Percentiles rank a stretch among this genome's conserved stretches.
Evolutionary conservation across 2,888 invertebrate genomes (phyloP).

Genomic region (Lasioglossum calceatum): DNA sequence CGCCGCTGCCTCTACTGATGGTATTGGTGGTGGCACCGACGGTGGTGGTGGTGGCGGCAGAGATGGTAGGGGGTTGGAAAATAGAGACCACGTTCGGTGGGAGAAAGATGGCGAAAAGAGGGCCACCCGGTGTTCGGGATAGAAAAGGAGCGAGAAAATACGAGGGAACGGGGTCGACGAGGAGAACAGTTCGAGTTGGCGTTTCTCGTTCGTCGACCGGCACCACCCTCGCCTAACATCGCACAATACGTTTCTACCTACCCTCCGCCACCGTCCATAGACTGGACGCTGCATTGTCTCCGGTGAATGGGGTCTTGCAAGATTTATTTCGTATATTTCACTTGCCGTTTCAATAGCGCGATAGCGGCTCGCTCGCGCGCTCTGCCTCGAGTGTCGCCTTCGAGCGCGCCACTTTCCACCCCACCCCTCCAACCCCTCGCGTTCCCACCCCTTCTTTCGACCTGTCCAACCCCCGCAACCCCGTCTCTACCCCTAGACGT

Average conservation of each 20-base stretch:
- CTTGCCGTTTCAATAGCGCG: constrained; percentile 84
- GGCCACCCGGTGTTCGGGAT: constrained; percentile 36
- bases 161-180: constrained; percentile 67
- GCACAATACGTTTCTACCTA: constrained; percentile 81
- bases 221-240: constrained; percentile 70
- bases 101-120: constrained; percentile 50
- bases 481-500: neutral
- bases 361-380: constrained; percentile 78
- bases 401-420: constrained; percentile 43
- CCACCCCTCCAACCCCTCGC: neutral
- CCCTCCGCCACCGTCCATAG: constrained; percentile 80
- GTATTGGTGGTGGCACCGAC: neutral
- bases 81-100: constrained; percentile 60
- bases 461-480: neutral
- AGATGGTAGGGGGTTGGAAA: constrained; percentile 32
- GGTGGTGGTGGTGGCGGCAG: neutral
- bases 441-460: neutral
- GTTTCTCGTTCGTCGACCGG: constrained; percentile 73
- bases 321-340: constrained; percentile 85
- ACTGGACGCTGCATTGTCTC: constrained; percentile 84
- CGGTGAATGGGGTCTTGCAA: constrained; percentile 84
- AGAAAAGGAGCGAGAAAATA: constrained; percentile 73
- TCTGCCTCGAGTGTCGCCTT: constrained; percentile 73
- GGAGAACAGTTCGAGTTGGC: constrained; percentile 76
- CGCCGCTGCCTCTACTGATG: neutral